phyloP scores from a whole-genome alignment of 2,888 invertebrate genomes.

The Platycheirus rosarum region DNA sequence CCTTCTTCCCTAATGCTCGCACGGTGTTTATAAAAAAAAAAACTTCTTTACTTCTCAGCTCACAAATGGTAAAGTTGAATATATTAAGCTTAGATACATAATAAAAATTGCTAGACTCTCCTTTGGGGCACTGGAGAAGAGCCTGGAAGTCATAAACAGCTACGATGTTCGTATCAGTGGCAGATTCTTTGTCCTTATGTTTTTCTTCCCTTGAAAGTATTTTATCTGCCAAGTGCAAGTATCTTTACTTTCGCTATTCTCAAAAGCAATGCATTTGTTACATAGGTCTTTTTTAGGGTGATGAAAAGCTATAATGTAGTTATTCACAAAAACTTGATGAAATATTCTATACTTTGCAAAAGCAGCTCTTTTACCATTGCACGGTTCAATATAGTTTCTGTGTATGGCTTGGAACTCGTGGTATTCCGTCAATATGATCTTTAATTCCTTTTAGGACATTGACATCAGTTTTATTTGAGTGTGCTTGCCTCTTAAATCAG shows the following conservation, averaged over 20 bases:
- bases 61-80: constrained; percentile 77
- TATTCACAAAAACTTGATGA: too few relatives aligned
- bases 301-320: constrained; percentile 31
- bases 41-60: constrained; percentile 71
- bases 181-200: constrained; percentile 73
- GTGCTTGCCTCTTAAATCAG: constrained; percentile 32
- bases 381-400: constrained; percentile 32
- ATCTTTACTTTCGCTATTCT: constrained; percentile 58
- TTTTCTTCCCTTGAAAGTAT: constrained; percentile 54
- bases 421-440: constrained; percentile 36
- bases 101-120: too few relatives aligned
- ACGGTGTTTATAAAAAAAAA: too few relatives aligned
- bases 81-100: constrained; percentile 77
- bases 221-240: constrained; percentile 74
- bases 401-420: constrained; percentile 38
- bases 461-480: constrained; percentile 16
- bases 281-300: constrained; percentile 30
- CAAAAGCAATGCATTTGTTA: constrained; percentile 34
- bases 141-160: constrained; percentile 77
- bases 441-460: constrained; percentile 16
- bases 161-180: constrained; percentile 68
- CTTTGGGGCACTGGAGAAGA: too few relatives aligned
- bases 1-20: too few relatives aligned
- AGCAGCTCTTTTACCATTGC: too few relatives aligned
- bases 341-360: too few relatives aligned